Evolutionary conservation across 2,888 invertebrate genomes (phyloP), one percentile per base, ranked within the genome.

Genomic region (Chelonus formosanus): DNA sequence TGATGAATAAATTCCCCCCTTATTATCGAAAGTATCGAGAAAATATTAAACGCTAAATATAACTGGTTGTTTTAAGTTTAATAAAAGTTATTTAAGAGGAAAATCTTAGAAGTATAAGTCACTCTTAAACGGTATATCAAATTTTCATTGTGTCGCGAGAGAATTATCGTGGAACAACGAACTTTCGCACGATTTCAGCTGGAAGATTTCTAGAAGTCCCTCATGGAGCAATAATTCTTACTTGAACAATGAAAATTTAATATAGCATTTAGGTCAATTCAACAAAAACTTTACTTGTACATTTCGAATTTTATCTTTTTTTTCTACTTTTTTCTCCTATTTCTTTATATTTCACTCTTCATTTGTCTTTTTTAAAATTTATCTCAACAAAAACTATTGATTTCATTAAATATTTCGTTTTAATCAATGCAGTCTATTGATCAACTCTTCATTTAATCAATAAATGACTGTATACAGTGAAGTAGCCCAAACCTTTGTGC

Each of bases 161-260:
- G 65, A 66, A 65, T 47, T 59, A 66, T 54, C 44, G 56, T 50
- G 66, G 64, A 4, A 52, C 58, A 59, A 64, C 52, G 43, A 64
- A 64, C 58, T 64, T 64, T 64, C 34, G 32, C 52, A 64, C 44
- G 64, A 64, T 57, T 59, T 64, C 57, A 40, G 35, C 8, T 48
- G 57, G 32, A 36, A 50, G 20, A 53, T 47, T 58, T 48, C 34
- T 50, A n/a, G 20, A 43, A 35, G 52, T 58, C 53, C 50, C 58
- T 53, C 54, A 45, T 44, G 53, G 57, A 52, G 58, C 45, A 66
- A 66, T 66, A 66, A 66, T 61, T 66, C 66, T 62, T 53, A 20
- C 10, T 7, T 52, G 57, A 66, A 66, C 66, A 66, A 66, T 66
- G 66, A 62, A 66, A 66, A 66, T 66, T 66, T 66, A 66, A 66